These are phyloP conservation scores for Actinernus sp. DNA, from an alignment of 92 coral and sea anemone species.

Conservation along the genomic window DNA sequence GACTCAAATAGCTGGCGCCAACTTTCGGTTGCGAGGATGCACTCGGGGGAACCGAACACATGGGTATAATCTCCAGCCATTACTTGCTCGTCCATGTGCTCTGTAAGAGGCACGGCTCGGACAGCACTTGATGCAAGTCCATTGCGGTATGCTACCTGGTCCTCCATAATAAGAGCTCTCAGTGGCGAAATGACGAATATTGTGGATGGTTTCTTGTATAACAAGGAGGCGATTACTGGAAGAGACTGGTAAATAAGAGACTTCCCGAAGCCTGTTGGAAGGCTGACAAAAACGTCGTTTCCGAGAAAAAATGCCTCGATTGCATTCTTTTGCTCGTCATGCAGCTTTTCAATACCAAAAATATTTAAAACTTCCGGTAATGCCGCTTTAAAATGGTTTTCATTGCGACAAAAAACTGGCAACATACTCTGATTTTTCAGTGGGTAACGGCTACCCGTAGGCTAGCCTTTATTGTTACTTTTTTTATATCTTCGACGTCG, in stretches of 20 bases:
- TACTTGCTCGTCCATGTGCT: conserved; percentile 42
- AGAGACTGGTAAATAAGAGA: conserved; percentile 48
- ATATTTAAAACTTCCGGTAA: not conserved
- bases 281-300: conserved; percentile 43
- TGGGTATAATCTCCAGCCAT: conserved; percentile 18
- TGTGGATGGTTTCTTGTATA: conserved; percentile 44
- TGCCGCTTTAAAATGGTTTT: not conserved
- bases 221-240: conserved; percentile 35
- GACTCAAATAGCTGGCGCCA: conserved; percentile 27
- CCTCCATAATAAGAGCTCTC: conserved; percentile 62
- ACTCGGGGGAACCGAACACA: conserved; percentile 46
- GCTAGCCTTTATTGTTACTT: too few species aligned
- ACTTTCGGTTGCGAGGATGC: conserved; percentile 33
- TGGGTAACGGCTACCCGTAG: too few species aligned
- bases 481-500: too few species aligned
- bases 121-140: conserved; percentile 11
- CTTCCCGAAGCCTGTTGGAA: conserved; percentile 66
- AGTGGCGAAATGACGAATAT: conserved; percentile 45
- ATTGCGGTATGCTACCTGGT: conserved; percentile 29
- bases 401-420: too few species aligned
- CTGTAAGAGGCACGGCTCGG: conserved; percentile 47
- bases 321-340: conserved; percentile 34
- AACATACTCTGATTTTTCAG: too few species aligned
- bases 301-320: conserved; percentile 36
- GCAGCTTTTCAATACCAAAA: conserved; percentile 8